These are phyloP conservation scores for Dicerorhinus sumatrensis DNA, from an alignment of 2,113 vertebrate genomes.

Conservation along the genomic window DNA sequence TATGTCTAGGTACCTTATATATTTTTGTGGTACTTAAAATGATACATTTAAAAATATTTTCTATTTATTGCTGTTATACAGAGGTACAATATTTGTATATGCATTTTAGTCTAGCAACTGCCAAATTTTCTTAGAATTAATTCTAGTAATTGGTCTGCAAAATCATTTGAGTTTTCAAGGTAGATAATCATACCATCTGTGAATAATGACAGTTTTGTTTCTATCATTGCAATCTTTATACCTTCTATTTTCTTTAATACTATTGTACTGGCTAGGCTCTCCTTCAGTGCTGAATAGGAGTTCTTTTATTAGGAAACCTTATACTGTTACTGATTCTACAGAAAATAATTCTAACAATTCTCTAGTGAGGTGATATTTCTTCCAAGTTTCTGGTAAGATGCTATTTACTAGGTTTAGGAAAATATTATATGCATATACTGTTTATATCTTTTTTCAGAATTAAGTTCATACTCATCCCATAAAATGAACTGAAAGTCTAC, in stretches of 20 bases:
- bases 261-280: not conserved
- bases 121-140: constrained; percentile 43
- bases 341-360: constrained; percentile 3
- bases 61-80: not conserved
- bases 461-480: not conserved
- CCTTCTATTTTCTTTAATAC: not conserved
- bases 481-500: not conserved
- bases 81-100: not conserved
- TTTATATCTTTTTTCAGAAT: not conserved
- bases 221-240: not conserved
- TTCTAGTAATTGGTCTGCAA: not conserved
- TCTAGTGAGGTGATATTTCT: not conserved
- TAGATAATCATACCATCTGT: not conserved
- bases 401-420: not conserved
- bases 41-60: constrained; percentile 20
- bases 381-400: not conserved
- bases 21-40: constrained; percentile 31
- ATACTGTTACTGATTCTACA: not conserved
- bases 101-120: not conserved
- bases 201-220: not conserved
- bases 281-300: not conserved
- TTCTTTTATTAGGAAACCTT: not conserved
- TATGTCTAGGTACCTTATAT: not conserved
- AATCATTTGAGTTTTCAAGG: not conserved
- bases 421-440: not conserved